Percentiles rank a stretch among this genome's conserved stretches.
phyloP scores from a whole-genome alignment of 2,888 invertebrate genomes.

The Metopia argyrocephala region DNA sequence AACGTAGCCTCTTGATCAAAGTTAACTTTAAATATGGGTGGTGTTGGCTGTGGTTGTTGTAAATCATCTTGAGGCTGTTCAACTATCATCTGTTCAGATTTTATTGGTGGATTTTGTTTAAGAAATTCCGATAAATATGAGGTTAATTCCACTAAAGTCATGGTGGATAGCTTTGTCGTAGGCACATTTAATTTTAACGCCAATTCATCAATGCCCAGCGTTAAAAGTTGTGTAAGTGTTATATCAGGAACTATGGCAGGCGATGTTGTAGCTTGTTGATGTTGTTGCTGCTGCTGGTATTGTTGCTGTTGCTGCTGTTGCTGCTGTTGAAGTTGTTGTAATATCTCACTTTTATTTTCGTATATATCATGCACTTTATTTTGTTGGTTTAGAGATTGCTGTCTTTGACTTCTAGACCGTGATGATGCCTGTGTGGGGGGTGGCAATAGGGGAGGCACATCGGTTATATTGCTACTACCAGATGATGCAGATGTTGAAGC shows the following conservation, averaged over 20 bases:
- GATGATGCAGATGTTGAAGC: not conserved
- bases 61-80: constrained; percentile 56
- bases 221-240: constrained; percentile 89
- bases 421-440: constrained; percentile 77
- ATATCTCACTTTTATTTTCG: constrained; percentile 76
- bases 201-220: constrained; percentile 89
- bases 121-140: constrained; percentile 85
- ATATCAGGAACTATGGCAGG: constrained; percentile 81
- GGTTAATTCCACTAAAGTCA: constrained; percentile 92
- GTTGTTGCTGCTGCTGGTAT: constrained; percentile 48
- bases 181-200: constrained; percentile 88
- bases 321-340: constrained; percentile 69
- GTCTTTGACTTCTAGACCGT: constrained; percentile 72
- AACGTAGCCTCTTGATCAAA: constrained; percentile 78
- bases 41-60: constrained; percentile 38
- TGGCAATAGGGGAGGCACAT: constrained; percentile 79
- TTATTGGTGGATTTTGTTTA: constrained; percentile 76
- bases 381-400: constrained; percentile 67
- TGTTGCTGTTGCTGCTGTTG: constrained; percentile 53
- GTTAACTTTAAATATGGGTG: constrained; percentile 76
- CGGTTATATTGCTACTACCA: constrained; percentile 41
- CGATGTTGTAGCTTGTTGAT: constrained; percentile 44
- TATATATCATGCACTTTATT: constrained; percentile 72
- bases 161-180: constrained; percentile 87
- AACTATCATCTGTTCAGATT: constrained; percentile 38